Base-by-base conservation (phyloP, 2,888 invertebrate species). In the Ichneumoninae sp. region DNA sequence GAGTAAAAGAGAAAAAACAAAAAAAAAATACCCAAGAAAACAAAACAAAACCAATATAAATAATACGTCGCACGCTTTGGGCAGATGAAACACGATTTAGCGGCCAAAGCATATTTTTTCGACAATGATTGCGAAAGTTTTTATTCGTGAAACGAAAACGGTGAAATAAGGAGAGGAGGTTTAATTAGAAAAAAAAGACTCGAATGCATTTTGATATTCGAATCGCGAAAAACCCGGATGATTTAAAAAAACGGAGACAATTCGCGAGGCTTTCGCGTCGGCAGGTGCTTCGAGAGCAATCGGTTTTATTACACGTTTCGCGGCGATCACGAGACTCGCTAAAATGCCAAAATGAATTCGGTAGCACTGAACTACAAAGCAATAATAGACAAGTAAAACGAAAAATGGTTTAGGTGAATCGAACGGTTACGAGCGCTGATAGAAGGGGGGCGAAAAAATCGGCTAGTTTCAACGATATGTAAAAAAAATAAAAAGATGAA, bases 271-370 rank as follows among this genome's bases (percentile, higher is more conserved):
- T 60, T 44, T 65, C 75, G 75, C 66, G 65, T 65, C 65, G 22
- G 22, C 13, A 54, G 81, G 81, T 83, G 86, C 83, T 81, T 80
- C 57, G 80, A 78, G 36, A 65, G 69, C 22, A 68, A 65, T 40
- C 50, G 33, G 72, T 47, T 70, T 44, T 30, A 68, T 74, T 50
- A 50, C 22, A 40, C 3, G 66, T 30, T 54, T 72, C 65, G 40
- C 26, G 77, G 57, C 90, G 89, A 90, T 91, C 90, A 19, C 88
- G 89, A 90, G 89, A 92, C 90, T 91, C 90, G 90, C 89, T 90
- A 88, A 86, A 90, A 92, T 92, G 92, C 92, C 92, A 93, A 93
- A 93, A 89, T 89, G 83, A 91, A 91, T 91, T 91, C 89, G 90
- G 88, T 92, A 92, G 89, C 90, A 91, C 90, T 91, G 91, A 91